Percentiles rank a stretch among this genome's conserved stretches.
These are phyloP conservation scores for Amazona guildingii DNA, from an alignment of 2,113 vertebrate genomes.

Conservation along the genomic window DNA sequence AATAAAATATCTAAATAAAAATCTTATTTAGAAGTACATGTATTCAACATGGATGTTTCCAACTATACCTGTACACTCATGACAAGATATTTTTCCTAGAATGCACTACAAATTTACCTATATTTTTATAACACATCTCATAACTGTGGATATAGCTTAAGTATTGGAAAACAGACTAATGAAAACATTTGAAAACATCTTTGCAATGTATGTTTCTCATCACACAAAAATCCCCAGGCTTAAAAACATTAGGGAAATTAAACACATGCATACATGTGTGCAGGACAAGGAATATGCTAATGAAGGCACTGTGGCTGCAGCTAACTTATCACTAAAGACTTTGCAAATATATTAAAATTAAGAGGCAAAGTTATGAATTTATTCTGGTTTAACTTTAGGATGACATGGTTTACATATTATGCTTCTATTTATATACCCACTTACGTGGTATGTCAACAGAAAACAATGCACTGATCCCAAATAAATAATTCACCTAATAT, in stretches of 20 bases:
- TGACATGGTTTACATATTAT: not conserved
- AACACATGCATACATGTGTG: fast-evolving
- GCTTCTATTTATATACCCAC: not conserved
- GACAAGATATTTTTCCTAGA: not conserved
- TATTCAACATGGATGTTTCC: not conserved
- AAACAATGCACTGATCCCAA: not conserved
- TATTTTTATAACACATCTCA: not conserved
- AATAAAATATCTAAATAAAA: not conserved
- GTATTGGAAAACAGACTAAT: not conserved
- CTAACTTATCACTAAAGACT: not conserved
- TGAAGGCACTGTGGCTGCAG: not conserved
- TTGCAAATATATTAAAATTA: not conserved
- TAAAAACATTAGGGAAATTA: not conserved
- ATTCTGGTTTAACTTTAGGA: not conserved
- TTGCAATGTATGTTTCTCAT: not conserved
- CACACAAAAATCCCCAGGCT: not conserved
- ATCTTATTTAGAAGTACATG: not conserved
- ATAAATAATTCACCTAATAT: not conserved
- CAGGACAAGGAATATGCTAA: not conserved
- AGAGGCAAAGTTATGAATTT: not conserved
- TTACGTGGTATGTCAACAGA: not conserved
- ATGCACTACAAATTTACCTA: not conserved
- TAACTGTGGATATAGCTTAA: not conserved
- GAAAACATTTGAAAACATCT: not conserved
- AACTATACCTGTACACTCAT: not conserved